A percentile compares a stretch with the other conserved stretches of the same genome.
Conservation (phyloP, 2,888 invertebrate species). For the Cephus spinipes region DNA sequence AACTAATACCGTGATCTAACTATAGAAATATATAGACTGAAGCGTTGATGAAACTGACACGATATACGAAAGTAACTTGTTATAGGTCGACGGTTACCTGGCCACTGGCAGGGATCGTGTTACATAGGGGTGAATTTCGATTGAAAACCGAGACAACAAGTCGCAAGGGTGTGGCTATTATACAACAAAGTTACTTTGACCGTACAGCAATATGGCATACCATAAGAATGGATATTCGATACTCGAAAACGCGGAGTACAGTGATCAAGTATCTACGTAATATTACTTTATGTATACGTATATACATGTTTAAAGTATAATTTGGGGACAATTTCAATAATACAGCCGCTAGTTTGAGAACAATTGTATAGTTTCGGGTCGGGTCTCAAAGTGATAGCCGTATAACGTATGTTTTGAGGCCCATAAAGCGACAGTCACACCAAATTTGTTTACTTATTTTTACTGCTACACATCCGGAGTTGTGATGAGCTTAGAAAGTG, state of each 20-base stretch:
- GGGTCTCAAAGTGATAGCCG: too few relatives aligned
- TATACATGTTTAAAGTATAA: too few relatives aligned
- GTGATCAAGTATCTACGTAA: neutral
- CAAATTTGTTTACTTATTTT: too few relatives aligned
- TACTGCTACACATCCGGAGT: too few relatives aligned
- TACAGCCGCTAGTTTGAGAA: too few relatives aligned
- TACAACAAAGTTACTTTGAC: neutral
- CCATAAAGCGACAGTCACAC: too few relatives aligned
- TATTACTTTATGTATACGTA: neutral
- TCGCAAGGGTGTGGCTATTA: neutral
- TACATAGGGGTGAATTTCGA: neutral
- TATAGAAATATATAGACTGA: neutral
- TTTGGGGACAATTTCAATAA: too few relatives aligned
- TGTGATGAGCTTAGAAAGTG: too few relatives aligned
- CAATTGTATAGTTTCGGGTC: too few relatives aligned
- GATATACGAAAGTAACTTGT: neutral
- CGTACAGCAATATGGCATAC: neutral
- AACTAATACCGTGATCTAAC: neutral
- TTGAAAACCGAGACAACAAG: neutral
- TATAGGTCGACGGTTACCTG: neutral
- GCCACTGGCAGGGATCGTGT: neutral
- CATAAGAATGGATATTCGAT: neutral
- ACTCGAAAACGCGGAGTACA: neutral
- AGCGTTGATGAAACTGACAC: neutral
- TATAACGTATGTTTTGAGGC: too few relatives aligned